Evolutionary conservation across 2,113 vertebrate genomes (phyloP), one percentile per base, ranked within the genome.

Genomic region (Merops nubicus): DNA sequence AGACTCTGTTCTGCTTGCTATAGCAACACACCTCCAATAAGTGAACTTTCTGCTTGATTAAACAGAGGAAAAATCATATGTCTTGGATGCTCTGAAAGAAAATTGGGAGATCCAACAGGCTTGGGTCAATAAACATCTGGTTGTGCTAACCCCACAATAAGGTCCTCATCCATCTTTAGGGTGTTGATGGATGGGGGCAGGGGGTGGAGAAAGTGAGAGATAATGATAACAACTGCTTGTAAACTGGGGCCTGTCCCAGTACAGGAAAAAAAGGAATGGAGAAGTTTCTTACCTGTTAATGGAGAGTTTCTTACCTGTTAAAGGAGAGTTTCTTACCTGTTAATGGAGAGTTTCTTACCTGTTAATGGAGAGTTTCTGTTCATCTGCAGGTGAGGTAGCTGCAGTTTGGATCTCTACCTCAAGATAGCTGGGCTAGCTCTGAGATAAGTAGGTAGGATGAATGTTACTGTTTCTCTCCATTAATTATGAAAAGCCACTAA

Each of bases 1-100:
- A 92, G 72, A 86, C 23, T 17, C 26, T 70, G 54, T 45, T 69
- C 83, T 95, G 59, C 88, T 88, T 93, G 88, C 92, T 91, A 88
- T 86, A 92, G 85, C 85, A 95, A 95, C 88, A 94, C 85, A 88
- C 86, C 88, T 88, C 54, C 67, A 93, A 43, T 28, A 85, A 94
- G 64, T 48, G 29, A 93, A 76, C 92, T 76, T 85, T 89, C 48
- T 88, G 34, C 11, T 26, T 56, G 75, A 90, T 72, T 81, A 76
- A 91, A 73, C 9, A 80, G 86, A 57, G n/a, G 21, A 50, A 93
- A 57, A 51, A 9, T 11, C 60, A 25, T 33, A 43, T 34, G 68
- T 86, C 45, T 88, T 42, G 79, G n/a, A 36, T 74, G 53, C 14
- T 57, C 26, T 57, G 45, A 57, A 78, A 74, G n/a, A 86, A 63